phyloP scores from a whole-genome alignment of 2,888 invertebrate species.

The Tipula unca region DNA sequence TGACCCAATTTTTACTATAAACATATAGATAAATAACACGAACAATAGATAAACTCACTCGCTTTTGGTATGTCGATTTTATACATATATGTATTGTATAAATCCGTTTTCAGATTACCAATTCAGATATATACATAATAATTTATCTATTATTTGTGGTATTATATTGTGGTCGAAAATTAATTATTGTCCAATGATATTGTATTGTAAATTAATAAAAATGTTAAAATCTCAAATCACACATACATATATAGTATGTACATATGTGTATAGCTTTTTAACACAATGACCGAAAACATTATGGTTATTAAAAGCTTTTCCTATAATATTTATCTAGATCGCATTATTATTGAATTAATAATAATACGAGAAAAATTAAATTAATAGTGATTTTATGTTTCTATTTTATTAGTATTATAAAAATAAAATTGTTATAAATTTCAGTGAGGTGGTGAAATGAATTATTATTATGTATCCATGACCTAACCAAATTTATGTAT shows the following conservation, averaged over 20 bases:
- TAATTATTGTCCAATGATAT: not conserved
- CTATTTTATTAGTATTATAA: not conserved
- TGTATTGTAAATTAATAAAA: not conserved
- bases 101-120: not conserved
- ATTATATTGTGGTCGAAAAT: not conserved
- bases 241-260: not conserved
- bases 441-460: not conserved
- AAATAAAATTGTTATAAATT: not conserved
- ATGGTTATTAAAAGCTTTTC: not conserved
- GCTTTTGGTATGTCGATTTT: not conserved
- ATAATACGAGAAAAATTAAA: not conserved
- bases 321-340: not conserved
- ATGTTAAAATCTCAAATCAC: not conserved
- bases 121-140: slow-evolving; percentile 1
- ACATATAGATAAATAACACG: not conserved
- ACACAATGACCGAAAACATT: not conserved
- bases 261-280: not conserved
- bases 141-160: not conserved
- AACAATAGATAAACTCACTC: not conserved
- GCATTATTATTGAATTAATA: not conserved
- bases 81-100: not conserved
- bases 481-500: not conserved
- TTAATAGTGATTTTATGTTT: not conserved
- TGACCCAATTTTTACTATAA: not conserved
- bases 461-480: not conserved